Evolutionary conservation across 2,797 vertebrate genomes (phyloP).

Genomic region (Smutsia temminckii): DNA sequence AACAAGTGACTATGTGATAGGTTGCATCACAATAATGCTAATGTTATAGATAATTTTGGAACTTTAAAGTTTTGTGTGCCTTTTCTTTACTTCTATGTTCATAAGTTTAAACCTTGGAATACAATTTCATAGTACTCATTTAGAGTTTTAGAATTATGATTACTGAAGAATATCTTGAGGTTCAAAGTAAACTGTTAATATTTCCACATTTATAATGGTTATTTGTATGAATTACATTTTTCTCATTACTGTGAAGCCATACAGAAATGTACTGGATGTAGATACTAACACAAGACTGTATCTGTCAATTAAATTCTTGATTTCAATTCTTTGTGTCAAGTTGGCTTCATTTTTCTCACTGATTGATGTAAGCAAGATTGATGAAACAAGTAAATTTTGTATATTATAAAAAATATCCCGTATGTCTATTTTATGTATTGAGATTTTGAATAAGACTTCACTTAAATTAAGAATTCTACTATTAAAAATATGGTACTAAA

Average conservation of each 20-base stretch:
- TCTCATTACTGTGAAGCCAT: not conserved
- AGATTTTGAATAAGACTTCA: not conserved
- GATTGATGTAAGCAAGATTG: not conserved
- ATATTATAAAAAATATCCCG: not conserved
- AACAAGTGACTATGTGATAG: not conserved
- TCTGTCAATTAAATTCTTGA: not conserved
- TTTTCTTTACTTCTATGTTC: conserved; percentile 22
- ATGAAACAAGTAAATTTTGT: not conserved
- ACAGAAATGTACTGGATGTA: not conserved
- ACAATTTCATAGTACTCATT: not conserved
- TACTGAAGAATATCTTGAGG: not conserved
- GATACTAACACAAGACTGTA: not conserved
- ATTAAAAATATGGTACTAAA: not conserved
- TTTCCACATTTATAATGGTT: not conserved
- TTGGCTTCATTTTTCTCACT: not conserved
- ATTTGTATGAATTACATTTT: not conserved
- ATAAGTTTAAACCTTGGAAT: not conserved
- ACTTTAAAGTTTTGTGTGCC: not conserved
- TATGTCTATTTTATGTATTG: not conserved
- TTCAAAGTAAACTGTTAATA: not conserved
- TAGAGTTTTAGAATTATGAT: not conserved
- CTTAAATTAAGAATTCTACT: not conserved
- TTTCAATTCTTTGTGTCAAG: not conserved
- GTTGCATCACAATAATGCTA: not conserved
- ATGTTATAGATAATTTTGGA: not conserved